Evolutionary conservation across 2,113 vertebrate genomes (phyloP).

Genomic region (Grus americana): DNA sequence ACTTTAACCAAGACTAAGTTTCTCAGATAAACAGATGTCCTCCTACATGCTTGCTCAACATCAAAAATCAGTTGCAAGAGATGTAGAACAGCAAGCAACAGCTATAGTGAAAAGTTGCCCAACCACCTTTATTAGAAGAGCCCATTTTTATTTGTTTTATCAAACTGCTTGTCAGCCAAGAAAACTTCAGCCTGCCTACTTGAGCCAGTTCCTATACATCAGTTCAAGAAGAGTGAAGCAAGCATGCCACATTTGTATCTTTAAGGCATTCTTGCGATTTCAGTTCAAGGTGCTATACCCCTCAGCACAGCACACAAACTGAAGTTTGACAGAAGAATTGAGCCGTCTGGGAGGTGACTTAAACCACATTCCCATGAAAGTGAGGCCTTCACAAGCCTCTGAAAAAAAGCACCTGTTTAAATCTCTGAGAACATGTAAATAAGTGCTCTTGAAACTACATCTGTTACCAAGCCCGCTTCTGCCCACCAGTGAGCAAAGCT

Average conservation of each 20-base stretch:
- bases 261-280: background rate
- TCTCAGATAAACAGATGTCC: background rate
- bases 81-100: background rate
- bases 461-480: background rate
- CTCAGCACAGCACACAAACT: background rate
- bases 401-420: background rate
- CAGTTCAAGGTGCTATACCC: background rate
- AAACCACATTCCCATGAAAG: rapidly evolving
- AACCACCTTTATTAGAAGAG: background rate
- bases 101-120: background rate
- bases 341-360: background rate
- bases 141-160: background rate
- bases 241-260: rapidly evolving
- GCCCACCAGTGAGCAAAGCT: rapidly evolving
- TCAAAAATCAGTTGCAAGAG: background rate
- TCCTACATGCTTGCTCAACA: constrained; percentile 38
- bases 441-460: rapidly evolving
- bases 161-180: background rate
- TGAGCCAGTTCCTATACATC: rapidly evolving
- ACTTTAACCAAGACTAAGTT: background rate
- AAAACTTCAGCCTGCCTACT: background rate
- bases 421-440: background rate
- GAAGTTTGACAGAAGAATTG: rapidly evolving
- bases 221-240: background rate
- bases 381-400: background rate